A percentile compares a stretch with the other conserved stretches of the same genome.
Conservation (phyloP, 2,797 vertebrate species). For the Aotus griseimembra region DNA sequence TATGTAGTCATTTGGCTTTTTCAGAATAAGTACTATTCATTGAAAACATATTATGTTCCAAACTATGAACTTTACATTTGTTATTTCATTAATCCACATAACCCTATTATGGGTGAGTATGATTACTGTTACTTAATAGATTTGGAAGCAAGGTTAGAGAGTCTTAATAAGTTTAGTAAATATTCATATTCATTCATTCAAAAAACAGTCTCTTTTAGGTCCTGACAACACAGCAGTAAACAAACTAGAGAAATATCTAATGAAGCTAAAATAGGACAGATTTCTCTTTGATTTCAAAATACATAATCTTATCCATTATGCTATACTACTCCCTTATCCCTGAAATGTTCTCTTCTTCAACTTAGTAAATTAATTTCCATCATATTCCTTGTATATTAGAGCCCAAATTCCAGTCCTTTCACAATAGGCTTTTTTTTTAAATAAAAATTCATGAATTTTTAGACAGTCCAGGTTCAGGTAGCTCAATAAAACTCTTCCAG, state of each 20-base stretch:
- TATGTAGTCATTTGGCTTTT: not conserved
- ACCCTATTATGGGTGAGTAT: not conserved
- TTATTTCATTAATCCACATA: not conserved
- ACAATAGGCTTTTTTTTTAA: not conserved
- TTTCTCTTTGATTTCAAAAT: not conserved
- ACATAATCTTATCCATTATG: not conserved
- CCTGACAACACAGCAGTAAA: not conserved
- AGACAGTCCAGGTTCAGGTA: not conserved
- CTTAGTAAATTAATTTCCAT: not conserved
- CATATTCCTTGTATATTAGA: not conserved
- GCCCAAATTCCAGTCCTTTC: not conserved
- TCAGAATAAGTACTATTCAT: not conserved
- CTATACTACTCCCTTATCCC: not conserved
- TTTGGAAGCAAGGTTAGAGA: not conserved
- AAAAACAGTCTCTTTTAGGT: not conserved
- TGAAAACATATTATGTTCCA: not conserved
- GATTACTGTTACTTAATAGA: not conserved
- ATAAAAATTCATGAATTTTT: not conserved
- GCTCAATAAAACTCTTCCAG: not conserved
- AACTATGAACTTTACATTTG: not conserved
- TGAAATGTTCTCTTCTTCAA: not conserved
- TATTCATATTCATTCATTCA: not conserved
- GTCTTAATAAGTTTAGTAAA: slow-evolving; percentile 12
- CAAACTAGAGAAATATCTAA: not conserved
- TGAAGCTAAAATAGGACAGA: not conserved